Percentiles rank a stretch among this genome's conserved stretches.
These are phyloP conservation scores for Pseudorhombus dupliciocellatus DNA, from an alignment of 2,113 vertebrate genomes.

Conservation along the genomic window DNA sequence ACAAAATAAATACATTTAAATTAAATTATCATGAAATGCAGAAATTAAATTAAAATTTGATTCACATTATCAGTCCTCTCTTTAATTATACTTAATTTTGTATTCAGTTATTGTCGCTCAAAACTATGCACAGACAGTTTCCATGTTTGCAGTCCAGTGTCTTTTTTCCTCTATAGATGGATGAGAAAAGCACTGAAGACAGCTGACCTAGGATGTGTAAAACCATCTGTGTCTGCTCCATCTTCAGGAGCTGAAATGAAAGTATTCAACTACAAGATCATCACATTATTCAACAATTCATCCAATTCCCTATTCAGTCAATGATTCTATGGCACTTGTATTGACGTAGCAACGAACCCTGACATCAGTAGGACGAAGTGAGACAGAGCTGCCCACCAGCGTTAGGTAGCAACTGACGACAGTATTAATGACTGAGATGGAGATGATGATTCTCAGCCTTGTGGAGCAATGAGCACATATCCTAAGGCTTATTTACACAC, in stretches of 20 bases:
- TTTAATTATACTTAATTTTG: neutral
- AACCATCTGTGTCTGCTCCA: neutral
- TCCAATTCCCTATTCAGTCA: neutral
- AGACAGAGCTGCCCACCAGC: neutral
- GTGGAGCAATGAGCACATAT: neutral
- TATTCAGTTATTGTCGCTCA: too few species aligned
- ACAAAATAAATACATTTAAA: too few species aligned
- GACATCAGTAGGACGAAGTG: neutral
- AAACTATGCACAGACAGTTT: too few species aligned
- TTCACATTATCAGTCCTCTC: neutral
- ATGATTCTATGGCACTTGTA: neutral
- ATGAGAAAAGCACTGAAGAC: too few species aligned
- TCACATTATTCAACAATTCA: neutral
- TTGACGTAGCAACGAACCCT: neutral
- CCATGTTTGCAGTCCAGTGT: too few species aligned
- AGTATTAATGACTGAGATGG: constrained; percentile 19
- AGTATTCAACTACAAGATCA: neutral
- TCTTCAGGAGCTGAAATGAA: neutral
- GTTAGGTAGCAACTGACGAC: constrained; percentile 8
- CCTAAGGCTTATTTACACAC: constrained; percentile 32
- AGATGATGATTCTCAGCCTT: constrained; percentile 14
- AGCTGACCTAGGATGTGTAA: neutral
- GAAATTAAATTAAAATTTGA: too few species aligned
- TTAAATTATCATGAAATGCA: too few species aligned
- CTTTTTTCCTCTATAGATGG: too few species aligned